Conservation (phyloP, 2,797 vertebrate genomes). For the Sebastes nivosus region DNA sequence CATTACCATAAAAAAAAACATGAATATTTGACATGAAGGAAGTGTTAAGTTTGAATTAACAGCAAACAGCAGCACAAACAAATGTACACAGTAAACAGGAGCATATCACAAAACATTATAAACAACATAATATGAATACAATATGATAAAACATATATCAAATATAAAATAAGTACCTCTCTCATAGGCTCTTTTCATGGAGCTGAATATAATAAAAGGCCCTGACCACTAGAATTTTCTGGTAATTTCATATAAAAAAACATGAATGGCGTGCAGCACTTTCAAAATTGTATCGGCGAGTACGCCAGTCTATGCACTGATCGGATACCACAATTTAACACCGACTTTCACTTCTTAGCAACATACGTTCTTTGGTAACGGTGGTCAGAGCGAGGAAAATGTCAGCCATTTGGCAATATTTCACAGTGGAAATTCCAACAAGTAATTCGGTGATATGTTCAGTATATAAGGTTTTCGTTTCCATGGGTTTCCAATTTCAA, state of each 20-base stretch:
- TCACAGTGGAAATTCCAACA: no score
- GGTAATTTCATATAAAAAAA: background rate
- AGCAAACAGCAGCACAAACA: background rate
- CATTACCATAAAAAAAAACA: background rate
- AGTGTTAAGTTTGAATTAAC: background rate
- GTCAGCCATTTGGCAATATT: no score
- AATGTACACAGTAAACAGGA: background rate
- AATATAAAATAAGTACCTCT: background rate
- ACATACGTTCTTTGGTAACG: no score
- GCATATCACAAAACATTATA: background rate
- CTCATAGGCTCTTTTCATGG: background rate
- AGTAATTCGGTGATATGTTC: accelerated
- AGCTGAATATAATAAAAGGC: background rate
- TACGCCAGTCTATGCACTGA: accelerated
- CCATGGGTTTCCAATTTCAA: accelerated
- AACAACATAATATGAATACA: background rate
- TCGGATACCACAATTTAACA: no score
- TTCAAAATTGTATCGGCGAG: no score
- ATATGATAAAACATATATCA: no score
- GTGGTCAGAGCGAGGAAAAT: no score
- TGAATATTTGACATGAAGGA: background rate
- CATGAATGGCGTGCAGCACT: background rate
- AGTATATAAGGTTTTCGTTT: no score
- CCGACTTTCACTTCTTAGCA: no score
- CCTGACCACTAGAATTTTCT: background rate